Base-by-base conservation (phyloP, 2,888 invertebrate genomes). In the Tenthredo scrophulariae region DNA sequence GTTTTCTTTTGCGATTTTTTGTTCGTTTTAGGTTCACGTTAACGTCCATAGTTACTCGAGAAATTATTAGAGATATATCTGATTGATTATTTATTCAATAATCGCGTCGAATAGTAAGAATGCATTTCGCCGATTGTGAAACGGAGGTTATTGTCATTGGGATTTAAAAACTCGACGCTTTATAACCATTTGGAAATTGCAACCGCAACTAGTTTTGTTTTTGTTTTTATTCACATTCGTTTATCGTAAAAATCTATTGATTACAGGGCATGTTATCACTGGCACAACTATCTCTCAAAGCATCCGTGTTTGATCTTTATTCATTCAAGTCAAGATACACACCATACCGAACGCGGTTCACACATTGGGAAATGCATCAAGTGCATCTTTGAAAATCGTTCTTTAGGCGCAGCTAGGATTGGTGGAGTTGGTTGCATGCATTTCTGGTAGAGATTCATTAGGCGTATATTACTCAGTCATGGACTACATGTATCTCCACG, bases 1-100 rank as follows among this genome's bases (percentile, higher is more conserved):
- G 89, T 83, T 88, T 90, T 72, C 88, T 89, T 84, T 86, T 92
- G 0, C 89, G 89, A 84, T 85, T 90, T 85, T 86, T 90, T 9
- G 67, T 86, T 37, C 89, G 89, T 87, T 91, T 92, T 15, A 86
- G 54, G 37, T 85, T 84, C 26, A 86, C 85, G 29, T 83, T 83
- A 50, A 67, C 83, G 67, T 83, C 83, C 83, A 83, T 83, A 46
- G 5, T 40, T 43, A 7, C 3, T 13, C 26, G 7, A 26, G 26
- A 2, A 26, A 22, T 62, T 26, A 13, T 2, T 26, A 3, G 1
- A 22, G 26, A 26, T 62, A 62, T 26, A 62, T 26, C n/a, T 62
- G 13, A 26, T 37, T 5, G 70, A 70, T 70, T 70, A 33, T 70
- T 70, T 15, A 18, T 70, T 70, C 70, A 29, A 70, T 40, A 72